Evolutionary conservation across 2,888 invertebrate genomes (phyloP).

Genomic region (Crepidodera aurea): DNA sequence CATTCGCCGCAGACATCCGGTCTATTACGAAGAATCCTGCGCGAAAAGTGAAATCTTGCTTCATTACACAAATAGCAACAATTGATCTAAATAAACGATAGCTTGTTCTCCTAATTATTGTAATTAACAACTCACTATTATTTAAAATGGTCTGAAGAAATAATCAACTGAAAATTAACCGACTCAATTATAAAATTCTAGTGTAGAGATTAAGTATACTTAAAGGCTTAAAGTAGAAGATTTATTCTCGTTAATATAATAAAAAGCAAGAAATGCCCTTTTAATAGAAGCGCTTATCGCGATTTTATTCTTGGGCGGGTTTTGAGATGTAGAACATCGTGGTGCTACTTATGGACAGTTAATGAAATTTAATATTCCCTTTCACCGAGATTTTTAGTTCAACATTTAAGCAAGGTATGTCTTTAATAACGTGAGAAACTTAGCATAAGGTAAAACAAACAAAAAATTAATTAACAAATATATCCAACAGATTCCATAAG

Average conservation of each 20-base stretch:
- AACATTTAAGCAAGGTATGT: no score
- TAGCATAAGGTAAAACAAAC: no score
- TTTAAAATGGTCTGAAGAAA: constrained; percentile 18
- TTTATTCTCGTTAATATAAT: constrained; percentile 9
- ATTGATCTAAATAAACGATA: constrained; percentile 17
- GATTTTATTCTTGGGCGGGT: neutral
- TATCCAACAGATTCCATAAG: no score
- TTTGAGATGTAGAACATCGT: neutral
- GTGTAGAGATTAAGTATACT: constrained; percentile 30
- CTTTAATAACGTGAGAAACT: no score
- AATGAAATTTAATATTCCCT: no score
- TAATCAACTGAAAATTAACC: constrained; percentile 12
- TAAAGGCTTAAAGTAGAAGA: constrained; percentile 7
- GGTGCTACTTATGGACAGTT: neutral
- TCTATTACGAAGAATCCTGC: neutral
- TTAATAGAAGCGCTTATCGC: neutral
- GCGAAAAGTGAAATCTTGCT: constrained; percentile 18
- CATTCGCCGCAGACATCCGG: neutral
- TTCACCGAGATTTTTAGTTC: no score
- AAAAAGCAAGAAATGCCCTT: constrained; percentile 6
- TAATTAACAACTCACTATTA: constrained; percentile 5
- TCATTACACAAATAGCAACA: constrained; percentile 18
- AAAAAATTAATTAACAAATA: no score
- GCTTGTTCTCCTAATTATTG: constrained; percentile 9
- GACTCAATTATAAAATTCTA: constrained; percentile 30